Conservation (phyloP, 2,888 invertebrate species). For the Parnassius mnemosyne region DNA sequence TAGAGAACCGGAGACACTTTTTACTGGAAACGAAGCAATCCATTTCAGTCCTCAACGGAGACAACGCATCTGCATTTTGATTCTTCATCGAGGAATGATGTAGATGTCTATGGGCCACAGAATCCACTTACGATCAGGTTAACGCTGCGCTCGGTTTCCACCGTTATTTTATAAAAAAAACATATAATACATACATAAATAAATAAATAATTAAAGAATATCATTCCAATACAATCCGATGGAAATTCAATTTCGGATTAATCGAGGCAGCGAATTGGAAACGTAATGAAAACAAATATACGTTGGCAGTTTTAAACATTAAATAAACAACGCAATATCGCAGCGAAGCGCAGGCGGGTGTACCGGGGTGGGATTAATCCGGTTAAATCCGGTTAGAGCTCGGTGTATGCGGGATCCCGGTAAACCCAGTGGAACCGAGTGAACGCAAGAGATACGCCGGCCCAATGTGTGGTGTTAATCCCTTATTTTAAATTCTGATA, state of each 20-base stretch:
- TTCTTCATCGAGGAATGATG: no score
- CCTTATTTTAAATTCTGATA: slow-evolving; percentile 76
- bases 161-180: no score
- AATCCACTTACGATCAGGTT: no score
- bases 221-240: slow-evolving; percentile 15
- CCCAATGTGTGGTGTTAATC: slow-evolving; percentile 71
- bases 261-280: slow-evolving; percentile 23
- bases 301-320: slow-evolving; percentile 61
- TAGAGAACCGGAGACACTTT: no score
- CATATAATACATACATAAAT: neutral
- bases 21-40: no score
- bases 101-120: no score
- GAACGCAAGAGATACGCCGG: slow-evolving; percentile 60
- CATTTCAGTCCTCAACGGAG: no score
- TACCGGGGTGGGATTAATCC: slow-evolving; percentile 45
- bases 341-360: slow-evolving; percentile 57
- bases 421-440: slow-evolving; percentile 47
- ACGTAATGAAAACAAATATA: slow-evolving; percentile 50
- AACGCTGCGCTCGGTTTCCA: no score
- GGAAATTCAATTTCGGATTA: slow-evolving; percentile 21
- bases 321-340: slow-evolving; percentile 76
- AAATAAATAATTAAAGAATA: slow-evolving; percentile 6
- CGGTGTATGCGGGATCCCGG: slow-evolving; percentile 51
- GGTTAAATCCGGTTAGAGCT: slow-evolving; percentile 62
- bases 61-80: no score